Conservation (phyloP, 30 jellyfish, hydroid and myxozoan species). For the Aurelia aurita complex sp. Pacific region DNA sequence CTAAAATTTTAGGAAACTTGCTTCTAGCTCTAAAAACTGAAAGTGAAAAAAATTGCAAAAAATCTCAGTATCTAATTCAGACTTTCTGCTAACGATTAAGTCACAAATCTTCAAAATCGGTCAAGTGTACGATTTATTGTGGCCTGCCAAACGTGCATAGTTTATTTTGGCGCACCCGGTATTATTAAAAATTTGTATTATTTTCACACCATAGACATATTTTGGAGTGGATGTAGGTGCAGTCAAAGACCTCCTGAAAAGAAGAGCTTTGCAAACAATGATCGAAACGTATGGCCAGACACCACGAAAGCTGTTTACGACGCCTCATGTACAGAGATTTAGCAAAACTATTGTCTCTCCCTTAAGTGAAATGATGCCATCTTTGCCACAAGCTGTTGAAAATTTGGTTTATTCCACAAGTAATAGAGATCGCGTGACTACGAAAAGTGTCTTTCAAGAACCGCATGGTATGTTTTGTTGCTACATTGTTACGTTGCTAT, state of each 20-base stretch:
- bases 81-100: too few species aligned
- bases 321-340: slow-evolving; percentile 89
- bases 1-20: too few species aligned
- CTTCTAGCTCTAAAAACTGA: too few species aligned
- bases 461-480: too few species aligned
- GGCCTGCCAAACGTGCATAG: too few species aligned
- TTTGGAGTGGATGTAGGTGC: slow-evolving; percentile 98
- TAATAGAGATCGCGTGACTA: slow-evolving; percentile 8
- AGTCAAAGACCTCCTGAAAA: slow-evolving; percentile 83
- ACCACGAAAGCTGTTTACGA: slow-evolving; percentile 83
- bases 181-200: too few species aligned
- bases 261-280: slow-evolving; percentile 96
- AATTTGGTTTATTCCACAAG: slow-evolving; percentile 34
- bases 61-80: too few species aligned
- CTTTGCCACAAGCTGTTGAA: slow-evolving; percentile 82
- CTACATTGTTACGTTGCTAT: too few species aligned
- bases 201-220: slow-evolving; percentile 66
- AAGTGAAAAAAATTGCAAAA: too few species aligned
- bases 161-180: too few species aligned
- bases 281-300: slow-evolving; percentile 99
- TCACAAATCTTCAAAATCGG: too few species aligned
- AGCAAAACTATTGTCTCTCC: slow-evolving; percentile 61
- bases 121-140: too few species aligned
- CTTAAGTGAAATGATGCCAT: slow-evolving; percentile 61
- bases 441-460: not conserved